A percentile compares a stretch with the other conserved stretches of the same genome.
phyloP scores from a whole-genome alignment of 2,797 vertebrate genomes.

The Amblyopsis hoosieri region DNA sequence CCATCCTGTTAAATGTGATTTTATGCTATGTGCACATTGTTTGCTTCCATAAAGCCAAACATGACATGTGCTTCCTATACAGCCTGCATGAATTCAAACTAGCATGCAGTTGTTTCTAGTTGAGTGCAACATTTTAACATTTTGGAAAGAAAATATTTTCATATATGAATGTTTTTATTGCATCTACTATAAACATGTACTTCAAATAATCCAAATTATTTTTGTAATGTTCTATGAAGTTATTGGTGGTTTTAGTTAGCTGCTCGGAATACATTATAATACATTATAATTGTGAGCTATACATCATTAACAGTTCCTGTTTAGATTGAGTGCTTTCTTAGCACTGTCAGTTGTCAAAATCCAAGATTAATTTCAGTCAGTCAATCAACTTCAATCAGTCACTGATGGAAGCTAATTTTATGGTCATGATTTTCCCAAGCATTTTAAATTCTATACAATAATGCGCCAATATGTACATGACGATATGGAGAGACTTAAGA shows the following conservation, averaged over 20 bases:
- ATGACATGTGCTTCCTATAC: conserved; percentile 15
- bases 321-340: conserved; percentile 35
- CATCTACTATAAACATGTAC: conserved; percentile 19
- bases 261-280: conserved; percentile 29
- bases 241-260: conserved; percentile 48
- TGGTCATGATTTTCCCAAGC: conserved; percentile 5
- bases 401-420: conserved; percentile 15
- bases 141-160: conserved; percentile 36
- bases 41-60: conserved; percentile 26
- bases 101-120: conserved; percentile 14
- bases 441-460: conserved; percentile 15
- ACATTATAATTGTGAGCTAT: conserved; percentile 42
- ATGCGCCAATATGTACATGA: conserved; percentile 18
- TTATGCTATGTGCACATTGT: conserved; percentile 32
- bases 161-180: conserved; percentile 31
- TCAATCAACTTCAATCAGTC: neutral
- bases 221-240: conserved; percentile 29
- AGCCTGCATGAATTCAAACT: conserved; percentile 33
- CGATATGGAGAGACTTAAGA: neutral
- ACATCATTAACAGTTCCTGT: conserved; percentile 40
- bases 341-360: conserved; percentile 25
- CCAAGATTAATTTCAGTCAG: conserved; percentile 27
- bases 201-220: conserved; percentile 18
- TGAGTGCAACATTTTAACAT: conserved; percentile 34
- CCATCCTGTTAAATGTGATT: conserved; percentile 26